These are phyloP conservation scores for Papilio polytes DNA, from an alignment of 1,140 invertebrate genomes.

Conservation along the genomic window DNA sequence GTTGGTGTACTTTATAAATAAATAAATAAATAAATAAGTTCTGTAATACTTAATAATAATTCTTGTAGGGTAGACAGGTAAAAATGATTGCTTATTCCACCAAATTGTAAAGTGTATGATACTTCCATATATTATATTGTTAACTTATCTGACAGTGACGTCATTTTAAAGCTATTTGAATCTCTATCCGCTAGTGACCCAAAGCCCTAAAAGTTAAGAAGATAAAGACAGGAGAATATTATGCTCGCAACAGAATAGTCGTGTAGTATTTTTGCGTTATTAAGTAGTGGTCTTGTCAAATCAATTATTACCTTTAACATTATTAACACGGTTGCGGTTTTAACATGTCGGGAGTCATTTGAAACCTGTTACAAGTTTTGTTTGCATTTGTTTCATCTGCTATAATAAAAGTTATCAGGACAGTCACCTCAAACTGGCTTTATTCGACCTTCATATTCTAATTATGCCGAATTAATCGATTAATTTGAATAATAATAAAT, in stretches of 20 bases:
- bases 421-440: neutral
- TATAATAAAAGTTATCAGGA: neutral
- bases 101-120: too few relatives aligned
- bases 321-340: neutral
- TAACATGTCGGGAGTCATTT: neutral
- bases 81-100: neutral
- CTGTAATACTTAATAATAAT: too few relatives aligned
- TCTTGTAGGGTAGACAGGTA: neutral
- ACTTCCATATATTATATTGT: too few relatives aligned
- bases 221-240: neutral
- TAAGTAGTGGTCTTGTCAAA: neutral
- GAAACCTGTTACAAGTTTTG: neutral
- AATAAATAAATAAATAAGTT: too few relatives aligned
- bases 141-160: too few relatives aligned
- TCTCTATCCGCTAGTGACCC: too few relatives aligned
- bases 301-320: neutral
- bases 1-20: too few relatives aligned
- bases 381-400: neutral
- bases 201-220: too few relatives aligned
- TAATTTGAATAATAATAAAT: neutral
- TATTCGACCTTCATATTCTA: neutral
- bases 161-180: too few relatives aligned
- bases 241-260: neutral
- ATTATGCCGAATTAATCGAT: neutral
- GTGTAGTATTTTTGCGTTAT: neutral